Evolutionary conservation across 2,113 vertebrate species (phyloP).

Genomic region (Fregetta grallaria): DNA sequence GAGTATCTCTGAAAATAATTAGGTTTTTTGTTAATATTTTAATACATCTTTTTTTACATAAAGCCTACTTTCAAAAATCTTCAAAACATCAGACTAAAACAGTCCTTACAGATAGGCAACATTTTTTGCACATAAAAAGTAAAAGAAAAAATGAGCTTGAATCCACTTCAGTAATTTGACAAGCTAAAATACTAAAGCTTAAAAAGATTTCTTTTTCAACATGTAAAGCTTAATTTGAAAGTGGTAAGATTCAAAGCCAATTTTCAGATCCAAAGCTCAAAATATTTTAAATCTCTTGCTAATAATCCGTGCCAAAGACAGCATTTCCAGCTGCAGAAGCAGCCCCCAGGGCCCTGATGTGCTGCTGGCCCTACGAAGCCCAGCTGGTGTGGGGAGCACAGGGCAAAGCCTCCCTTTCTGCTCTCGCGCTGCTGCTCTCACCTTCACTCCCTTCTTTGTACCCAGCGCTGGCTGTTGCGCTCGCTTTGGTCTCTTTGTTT

Average conservation of each 20-base stretch:
- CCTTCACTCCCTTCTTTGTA: no score
- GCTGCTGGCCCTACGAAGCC: rapidly evolving
- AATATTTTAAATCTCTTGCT: background rate
- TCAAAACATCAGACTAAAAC: background rate
- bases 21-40: background rate
- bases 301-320: background rate
- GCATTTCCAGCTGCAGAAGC: background rate
- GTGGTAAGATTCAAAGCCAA: background rate
- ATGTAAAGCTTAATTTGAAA: background rate
- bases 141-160: background rate
- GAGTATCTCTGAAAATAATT: background rate
- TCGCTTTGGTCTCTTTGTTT: background rate
- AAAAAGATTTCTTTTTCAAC: background rate
- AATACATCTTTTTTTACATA: background rate
- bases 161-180: background rate
- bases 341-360: background rate
- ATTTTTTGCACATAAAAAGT: background rate
- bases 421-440: rapidly evolving
- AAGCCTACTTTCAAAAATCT: background rate
- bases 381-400: background rate
- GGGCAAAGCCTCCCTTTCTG: rapidly evolving
- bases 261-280: background rate
- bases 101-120: background rate
- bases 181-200: background rate
- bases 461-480: rapidly evolving